Evolutionary conservation across 2,888 invertebrate genomes (phyloP).

Genomic region (Entomobrya proxima): DNA sequence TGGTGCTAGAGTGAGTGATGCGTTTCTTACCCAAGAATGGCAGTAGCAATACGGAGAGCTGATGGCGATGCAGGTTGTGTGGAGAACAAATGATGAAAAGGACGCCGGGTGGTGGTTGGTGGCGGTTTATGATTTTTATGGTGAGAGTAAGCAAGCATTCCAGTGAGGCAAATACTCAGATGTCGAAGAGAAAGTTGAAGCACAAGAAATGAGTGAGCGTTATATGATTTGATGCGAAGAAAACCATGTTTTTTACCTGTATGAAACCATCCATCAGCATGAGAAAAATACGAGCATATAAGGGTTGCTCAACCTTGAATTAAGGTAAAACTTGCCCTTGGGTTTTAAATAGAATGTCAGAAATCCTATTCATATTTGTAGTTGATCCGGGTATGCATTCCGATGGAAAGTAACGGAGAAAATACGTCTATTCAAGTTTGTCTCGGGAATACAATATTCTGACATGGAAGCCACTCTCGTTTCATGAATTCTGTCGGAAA

Average conservation of each 20-base stretch:
- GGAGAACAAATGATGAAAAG: slow-evolving; percentile 45
- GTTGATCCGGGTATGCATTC: slow-evolving; percentile 37
- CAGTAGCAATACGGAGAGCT: slow-evolving; percentile 4
- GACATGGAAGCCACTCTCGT: background rate
- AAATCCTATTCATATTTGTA: slow-evolving; percentile 29
- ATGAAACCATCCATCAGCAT: background rate
- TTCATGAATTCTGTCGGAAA: background rate
- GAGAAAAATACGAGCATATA: background rate
- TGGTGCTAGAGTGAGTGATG: slow-evolving; percentile 38
- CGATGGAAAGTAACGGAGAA: slow-evolving; percentile 35
- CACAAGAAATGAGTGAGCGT: slow-evolving; percentile 17
- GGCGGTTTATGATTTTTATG: slow-evolving; percentile 12
- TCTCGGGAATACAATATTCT: background rate
- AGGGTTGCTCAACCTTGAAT: slow-evolving; percentile 41
- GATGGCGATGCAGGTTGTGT: slow-evolving; percentile 4
- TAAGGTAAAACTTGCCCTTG: slow-evolving; percentile 51
- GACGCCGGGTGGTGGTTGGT: slow-evolving; percentile 40
- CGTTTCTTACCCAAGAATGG: slow-evolving; percentile 38
- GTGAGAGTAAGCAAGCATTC: background rate
- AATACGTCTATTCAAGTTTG: slow-evolving; percentile 17
- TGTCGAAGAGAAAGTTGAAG: slow-evolving; percentile 32
- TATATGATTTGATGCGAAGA: slow-evolving; percentile 7
- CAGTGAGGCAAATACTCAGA: no score
- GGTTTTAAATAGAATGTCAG: slow-evolving; percentile 31
- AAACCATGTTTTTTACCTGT: background rate